Conservation (phyloP, 1,140 invertebrate species). For the Nebria ingens region DNA sequence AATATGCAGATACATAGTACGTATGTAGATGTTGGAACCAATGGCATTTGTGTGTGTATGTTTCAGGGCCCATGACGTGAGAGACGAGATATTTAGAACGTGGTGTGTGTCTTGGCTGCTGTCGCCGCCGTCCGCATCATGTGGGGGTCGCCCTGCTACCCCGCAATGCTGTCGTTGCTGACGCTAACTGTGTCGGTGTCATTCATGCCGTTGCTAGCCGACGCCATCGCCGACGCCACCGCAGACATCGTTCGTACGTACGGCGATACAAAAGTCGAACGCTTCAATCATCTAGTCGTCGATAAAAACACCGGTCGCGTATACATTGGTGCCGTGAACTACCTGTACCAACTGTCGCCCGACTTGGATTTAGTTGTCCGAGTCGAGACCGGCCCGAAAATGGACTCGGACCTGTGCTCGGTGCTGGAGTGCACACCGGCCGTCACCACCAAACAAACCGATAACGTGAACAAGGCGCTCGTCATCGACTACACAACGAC, state of each 20-base stretch:
- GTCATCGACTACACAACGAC: slow-evolving; percentile 87
- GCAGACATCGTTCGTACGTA: slow-evolving; percentile 55
- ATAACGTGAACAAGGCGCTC: slow-evolving; percentile 93
- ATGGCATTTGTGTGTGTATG: slow-evolving; percentile 4
- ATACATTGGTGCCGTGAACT: slow-evolving; percentile 90
- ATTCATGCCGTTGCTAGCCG: too few relatives aligned
- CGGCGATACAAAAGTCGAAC: slow-evolving; percentile 46
- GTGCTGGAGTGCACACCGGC: slow-evolving; percentile 65
- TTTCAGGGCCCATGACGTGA: slow-evolving; percentile 25
- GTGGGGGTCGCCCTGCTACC: background rate
- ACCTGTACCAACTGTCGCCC: slow-evolving; percentile 82
- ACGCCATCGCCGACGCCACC: slow-evolving; percentile 37
- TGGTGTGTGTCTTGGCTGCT: slow-evolving; percentile 22
- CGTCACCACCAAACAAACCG: slow-evolving; percentile 58
- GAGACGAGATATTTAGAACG: slow-evolving; percentile 24
- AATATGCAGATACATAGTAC: background rate
- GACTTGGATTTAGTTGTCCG: slow-evolving; percentile 68
- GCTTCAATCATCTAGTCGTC: slow-evolving; percentile 79
- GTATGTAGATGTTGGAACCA: background rate
- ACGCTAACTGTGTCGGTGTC: slow-evolving; percentile 18
- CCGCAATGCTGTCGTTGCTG: background rate
- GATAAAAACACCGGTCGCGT: slow-evolving; percentile 81
- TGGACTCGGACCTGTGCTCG: slow-evolving; percentile 83
- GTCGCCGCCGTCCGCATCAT: slow-evolving; percentile 16
- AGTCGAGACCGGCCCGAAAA: slow-evolving; percentile 78